Evolutionary conservation across 2,113 vertebrate species (phyloP).

Genomic region (Pteropus alecto): DNA sequence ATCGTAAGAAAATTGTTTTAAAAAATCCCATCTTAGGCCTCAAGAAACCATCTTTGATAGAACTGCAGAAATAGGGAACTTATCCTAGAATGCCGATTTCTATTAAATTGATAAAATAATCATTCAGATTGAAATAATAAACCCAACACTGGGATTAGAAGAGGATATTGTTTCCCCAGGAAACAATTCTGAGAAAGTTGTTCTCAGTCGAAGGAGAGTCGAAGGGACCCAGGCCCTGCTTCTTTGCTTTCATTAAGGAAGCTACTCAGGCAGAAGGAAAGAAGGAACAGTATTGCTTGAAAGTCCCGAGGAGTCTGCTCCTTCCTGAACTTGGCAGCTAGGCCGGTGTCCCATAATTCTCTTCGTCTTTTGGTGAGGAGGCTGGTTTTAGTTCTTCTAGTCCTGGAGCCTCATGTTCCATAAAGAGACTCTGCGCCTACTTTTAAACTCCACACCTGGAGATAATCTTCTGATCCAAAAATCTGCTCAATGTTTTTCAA

Average conservation of each 20-base stretch:
- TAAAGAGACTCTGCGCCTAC: background rate
- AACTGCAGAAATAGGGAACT: background rate
- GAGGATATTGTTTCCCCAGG: background rate
- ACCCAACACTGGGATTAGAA: background rate
- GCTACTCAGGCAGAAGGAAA: background rate
- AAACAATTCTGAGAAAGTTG: background rate
- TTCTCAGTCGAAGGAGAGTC: background rate
- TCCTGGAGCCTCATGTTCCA: background rate
- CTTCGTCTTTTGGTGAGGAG: background rate
- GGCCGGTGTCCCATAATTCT: background rate
- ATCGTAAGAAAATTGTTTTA: background rate
- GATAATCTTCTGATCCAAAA: background rate
- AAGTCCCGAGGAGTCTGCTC: background rate
- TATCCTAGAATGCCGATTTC: background rate
- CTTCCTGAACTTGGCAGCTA: background rate
- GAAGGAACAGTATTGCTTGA: background rate
- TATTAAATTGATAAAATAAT: background rate
- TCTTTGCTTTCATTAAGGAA: background rate
- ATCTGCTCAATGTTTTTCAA: background rate
- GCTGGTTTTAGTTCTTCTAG: background rate
- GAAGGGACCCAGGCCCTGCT: background rate
- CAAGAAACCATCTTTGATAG: background rate
- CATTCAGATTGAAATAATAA: background rate
- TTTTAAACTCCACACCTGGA: background rate
- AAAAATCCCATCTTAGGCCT: background rate